These are phyloP conservation scores for Eubucco bourcierii DNA, from an alignment of 2,113 vertebrate genomes.

Conservation along the genomic window DNA sequence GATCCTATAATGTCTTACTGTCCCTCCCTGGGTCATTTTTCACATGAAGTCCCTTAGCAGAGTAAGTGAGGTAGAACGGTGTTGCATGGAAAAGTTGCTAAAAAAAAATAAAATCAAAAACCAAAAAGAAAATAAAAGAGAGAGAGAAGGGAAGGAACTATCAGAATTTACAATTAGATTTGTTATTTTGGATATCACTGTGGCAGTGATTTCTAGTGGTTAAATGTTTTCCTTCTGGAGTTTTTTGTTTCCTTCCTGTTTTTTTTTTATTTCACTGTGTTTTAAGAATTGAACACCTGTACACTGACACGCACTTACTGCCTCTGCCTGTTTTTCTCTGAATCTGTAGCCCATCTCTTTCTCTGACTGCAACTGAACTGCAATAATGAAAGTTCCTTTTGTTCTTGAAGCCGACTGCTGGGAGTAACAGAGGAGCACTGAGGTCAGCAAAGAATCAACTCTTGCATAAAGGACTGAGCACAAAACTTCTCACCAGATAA, in stretches of 20 bases:
- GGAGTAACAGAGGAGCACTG: background rate
- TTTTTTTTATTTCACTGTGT: background rate
- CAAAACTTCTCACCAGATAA: background rate
- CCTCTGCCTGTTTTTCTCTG: background rate
- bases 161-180: background rate
- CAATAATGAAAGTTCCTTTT: conserved; percentile 9
- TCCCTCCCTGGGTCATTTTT: background rate
- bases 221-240: background rate
- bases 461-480: background rate
- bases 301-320: background rate
- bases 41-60: background rate
- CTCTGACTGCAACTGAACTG: background rate
- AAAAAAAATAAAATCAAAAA: background rate
- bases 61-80: background rate
- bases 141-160: background rate
- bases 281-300: background rate
- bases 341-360: background rate
- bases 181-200: background rate
- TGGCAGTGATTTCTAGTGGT: background rate
- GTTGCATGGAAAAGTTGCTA: background rate
- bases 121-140: background rate
- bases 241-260: background rate
- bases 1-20: background rate
- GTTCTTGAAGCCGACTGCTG: background rate
- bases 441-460: background rate